Evolutionary conservation across 92 coral and sea anemone genomes (phyloP).

Genomic region (Palythoa grandiflora): DNA sequence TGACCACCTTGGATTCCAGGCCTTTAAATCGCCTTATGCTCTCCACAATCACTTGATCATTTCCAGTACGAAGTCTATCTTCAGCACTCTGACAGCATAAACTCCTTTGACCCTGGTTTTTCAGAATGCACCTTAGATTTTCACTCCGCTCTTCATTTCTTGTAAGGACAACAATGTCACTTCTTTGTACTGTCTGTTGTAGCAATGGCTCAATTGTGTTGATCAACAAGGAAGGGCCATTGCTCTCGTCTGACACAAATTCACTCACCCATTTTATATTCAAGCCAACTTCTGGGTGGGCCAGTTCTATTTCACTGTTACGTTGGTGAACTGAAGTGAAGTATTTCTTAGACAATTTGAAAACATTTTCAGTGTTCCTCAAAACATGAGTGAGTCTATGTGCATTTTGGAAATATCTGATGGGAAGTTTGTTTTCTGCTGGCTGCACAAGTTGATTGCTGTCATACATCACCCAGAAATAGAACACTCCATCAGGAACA

Average conservation of each 20-base stretch:
- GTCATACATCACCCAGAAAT: conserved; percentile 48
- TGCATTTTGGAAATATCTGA: background rate
- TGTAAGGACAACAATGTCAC: conserved; percentile 40
- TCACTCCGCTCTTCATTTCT: no score
- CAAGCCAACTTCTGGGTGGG: no score
- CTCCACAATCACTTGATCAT: conserved; percentile 41
- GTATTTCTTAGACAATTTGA: conserved; percentile 36
- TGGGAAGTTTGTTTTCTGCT: background rate
- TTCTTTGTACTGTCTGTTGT: background rate
- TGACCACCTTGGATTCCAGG: no score
- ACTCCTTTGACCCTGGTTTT: background rate
- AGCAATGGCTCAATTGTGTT: background rate
- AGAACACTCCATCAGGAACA: background rate
- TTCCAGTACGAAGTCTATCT: no score
- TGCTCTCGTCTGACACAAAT: background rate
- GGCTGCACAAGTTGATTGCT: no score
- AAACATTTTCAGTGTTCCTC: conserved; percentile 55
- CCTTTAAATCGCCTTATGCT: conserved; percentile 64
- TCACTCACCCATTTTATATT: conserved; percentile 15
- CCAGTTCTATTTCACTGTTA: background rate
- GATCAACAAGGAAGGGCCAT: background rate
- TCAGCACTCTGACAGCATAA: no score
- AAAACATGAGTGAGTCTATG: conserved; percentile 27
- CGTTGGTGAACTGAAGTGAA: background rate
- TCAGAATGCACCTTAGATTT: background rate